These are phyloP conservation scores for Quiscalus mexicanus DNA, from an alignment of 2,113 vertebrate species.

Conservation along the genomic window DNA sequence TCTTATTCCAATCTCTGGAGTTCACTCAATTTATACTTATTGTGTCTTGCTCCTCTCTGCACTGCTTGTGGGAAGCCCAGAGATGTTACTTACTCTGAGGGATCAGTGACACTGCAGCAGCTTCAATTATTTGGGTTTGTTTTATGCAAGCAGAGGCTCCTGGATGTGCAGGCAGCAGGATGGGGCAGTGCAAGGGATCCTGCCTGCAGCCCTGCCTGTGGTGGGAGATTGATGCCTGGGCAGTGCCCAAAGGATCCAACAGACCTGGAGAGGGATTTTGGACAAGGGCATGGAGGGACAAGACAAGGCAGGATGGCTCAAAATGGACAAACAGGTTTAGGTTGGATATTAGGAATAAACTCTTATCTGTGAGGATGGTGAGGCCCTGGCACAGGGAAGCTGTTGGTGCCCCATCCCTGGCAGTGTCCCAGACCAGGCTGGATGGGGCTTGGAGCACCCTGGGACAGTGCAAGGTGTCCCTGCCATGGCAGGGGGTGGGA, in stretches of 20 bases:
- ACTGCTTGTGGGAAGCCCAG: neutral
- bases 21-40: constrained; percentile 25
- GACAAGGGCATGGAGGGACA: neutral
- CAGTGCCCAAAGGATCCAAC: neutral
- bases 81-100: neutral
- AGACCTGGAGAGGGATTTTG: neutral
- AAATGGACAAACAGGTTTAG: neutral
- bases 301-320: neutral
- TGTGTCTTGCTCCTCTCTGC: neutral
- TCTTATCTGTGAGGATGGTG: neutral
- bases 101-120: neutral
- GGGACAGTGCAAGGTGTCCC: neutral
- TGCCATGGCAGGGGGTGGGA: neutral
- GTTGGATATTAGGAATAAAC: neutral
- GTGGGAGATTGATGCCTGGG: fast-evolving
- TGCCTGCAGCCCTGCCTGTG: neutral
- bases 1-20: neutral
- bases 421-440: neutral
- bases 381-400: neutral
- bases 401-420: neutral
- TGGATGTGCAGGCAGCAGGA: neutral
- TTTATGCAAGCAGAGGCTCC: neutral
- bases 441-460: fast-evolving
- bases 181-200: neutral
- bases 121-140: neutral